Evolutionary conservation across 2,888 invertebrate species (phyloP), one percentile per base, ranked within the genome.

Genomic region (Eutolmus rufibarbis): DNA sequence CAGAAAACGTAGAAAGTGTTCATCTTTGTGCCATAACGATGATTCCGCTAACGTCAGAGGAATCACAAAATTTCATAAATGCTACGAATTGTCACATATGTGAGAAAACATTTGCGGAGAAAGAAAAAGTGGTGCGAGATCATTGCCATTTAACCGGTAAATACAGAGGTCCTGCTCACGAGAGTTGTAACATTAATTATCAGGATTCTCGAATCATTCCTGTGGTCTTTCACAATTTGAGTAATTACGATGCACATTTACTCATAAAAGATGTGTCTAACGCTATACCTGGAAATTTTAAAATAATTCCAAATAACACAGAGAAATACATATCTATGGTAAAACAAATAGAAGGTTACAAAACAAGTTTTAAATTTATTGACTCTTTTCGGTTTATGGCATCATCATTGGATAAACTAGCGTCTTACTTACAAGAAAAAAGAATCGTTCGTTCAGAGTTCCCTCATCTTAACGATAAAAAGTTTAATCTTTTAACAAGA

Each of bases 351-450:
- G 56, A 82, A 57, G 56, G 40, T 14, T 56, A 56, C 56, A 23
- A 28, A 56, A 82, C 56, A 56, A 57, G 5, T 34, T 82, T 82
- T n/a, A 51, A 37, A 56, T 82, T 82, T 57, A 56, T 82, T 82
- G 57, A 82, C 16, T 82, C 82, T 16, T 82, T 82, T 82, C 51
- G 57, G 37, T 82, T 82, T 37, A 82, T 82, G 82, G 82, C 82
- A 19, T 34, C 31, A 14, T 34, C 31, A 5, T 74, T 84, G 34
- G 66, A 84, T 74, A 84, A 34, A n/a, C 66, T 84, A 23, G 34
- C 74, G 19, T 66, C 84, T 40, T 84, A 84, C 74, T 37, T 84
- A 84, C 31, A 5, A 16, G 16, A 16, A 40, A 34, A 40, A 34
- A 34, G 9, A 66, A 84, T 84, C n/a, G 14, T 82, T 34, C 28